Evolutionary conservation across 1,140 invertebrate species (phyloP).

Genomic region (Plodia interpunctella): DNA sequence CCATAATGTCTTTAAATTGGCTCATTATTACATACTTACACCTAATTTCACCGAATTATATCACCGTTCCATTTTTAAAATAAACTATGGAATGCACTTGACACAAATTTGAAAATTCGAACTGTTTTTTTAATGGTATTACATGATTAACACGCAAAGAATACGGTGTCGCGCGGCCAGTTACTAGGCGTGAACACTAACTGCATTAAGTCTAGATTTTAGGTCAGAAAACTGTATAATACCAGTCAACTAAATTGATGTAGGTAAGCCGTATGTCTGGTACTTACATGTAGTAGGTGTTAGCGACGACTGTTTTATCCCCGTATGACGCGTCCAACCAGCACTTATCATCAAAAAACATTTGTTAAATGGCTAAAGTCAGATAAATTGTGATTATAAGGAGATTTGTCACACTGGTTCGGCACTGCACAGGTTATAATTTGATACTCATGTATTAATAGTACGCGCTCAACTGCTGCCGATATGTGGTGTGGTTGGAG

Average conservation of each 20-base stretch:
- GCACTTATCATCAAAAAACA: slow-evolving; percentile 11
- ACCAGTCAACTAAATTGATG: slow-evolving; percentile 23
- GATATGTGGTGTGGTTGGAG: background rate
- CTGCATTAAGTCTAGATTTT: slow-evolving; percentile 44
- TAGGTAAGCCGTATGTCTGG: slow-evolving; percentile 6
- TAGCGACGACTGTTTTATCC: background rate
- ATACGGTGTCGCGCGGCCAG: background rate
- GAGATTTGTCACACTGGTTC: slow-evolving; percentile 2
- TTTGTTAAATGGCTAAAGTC: slow-evolving; percentile 9
- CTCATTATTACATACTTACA: slow-evolving; percentile 9
- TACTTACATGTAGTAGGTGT: slow-evolving; percentile 30
- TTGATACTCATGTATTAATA: slow-evolving; percentile 5
- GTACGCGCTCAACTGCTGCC: background rate
- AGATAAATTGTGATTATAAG: slow-evolving; percentile 9
- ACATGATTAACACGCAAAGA: background rate
- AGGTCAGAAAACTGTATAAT: slow-evolving; percentile 34
- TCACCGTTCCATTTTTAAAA: slow-evolving; percentile 9
- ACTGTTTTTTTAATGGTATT: slow-evolving; percentile 2
- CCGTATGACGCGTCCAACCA: background rate
- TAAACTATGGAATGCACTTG: slow-evolving; percentile 6
- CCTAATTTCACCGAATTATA: slow-evolving; percentile 17
- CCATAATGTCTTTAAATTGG: slow-evolving; percentile 2
- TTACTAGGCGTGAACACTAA: slow-evolving; percentile 25
- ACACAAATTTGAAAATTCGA: slow-evolving; percentile 12
- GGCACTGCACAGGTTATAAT: slow-evolving; percentile 19